Percentiles rank a stretch among this genome's conserved stretches.
These are phyloP conservation scores for Neoascia interrupta DNA, from an alignment of 2,888 invertebrate species.

Conservation along the genomic window DNA sequence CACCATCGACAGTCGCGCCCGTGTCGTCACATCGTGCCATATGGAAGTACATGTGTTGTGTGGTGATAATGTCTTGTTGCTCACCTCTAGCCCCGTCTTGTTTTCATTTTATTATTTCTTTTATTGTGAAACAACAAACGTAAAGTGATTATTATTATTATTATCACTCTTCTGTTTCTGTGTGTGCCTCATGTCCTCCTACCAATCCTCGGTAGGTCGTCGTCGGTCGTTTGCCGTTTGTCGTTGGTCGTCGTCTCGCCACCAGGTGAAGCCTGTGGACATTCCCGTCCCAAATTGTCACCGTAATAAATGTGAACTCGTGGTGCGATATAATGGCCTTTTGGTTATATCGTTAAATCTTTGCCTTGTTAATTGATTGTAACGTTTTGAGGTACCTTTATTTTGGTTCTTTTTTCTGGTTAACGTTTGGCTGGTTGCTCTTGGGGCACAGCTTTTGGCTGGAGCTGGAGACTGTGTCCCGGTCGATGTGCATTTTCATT, in stretches of 20 bases:
- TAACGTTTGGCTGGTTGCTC: slow-evolving; percentile 25
- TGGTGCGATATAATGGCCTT: slow-evolving; percentile 70
- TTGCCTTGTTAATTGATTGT: slow-evolving; percentile 69
- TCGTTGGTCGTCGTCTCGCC: slow-evolving; percentile 19
- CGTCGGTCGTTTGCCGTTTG: neutral
- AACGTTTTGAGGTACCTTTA: slow-evolving; percentile 58
- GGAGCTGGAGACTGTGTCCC: slow-evolving; percentile 1
- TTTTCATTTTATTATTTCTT: slow-evolving; percentile 35
- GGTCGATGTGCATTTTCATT: slow-evolving; percentile 48
- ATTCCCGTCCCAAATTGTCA: slow-evolving; percentile 64
- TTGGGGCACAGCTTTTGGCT: slow-evolving; percentile 30
- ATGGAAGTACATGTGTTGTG: slow-evolving; percentile 65
- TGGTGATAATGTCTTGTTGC: slow-evolving; percentile 67
- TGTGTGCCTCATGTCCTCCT: slow-evolving; percentile 30
- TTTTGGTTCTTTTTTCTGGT: slow-evolving; percentile 14
- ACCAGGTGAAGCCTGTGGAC: slow-evolving; percentile 65
- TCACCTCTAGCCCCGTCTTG: neutral
- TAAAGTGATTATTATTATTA: slow-evolving; percentile 69
- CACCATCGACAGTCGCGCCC: neutral
- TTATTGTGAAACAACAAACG: slow-evolving; percentile 67
- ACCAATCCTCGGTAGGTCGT: neutral
- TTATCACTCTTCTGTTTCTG: slow-evolving; percentile 65
- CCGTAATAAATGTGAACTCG: slow-evolving; percentile 71
- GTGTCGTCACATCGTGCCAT: slow-evolving; percentile 26
- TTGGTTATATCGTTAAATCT: slow-evolving; percentile 70